Conservation (phyloP, 2,797 vertebrate genomes). For the Siniperca undulata region DNA sequence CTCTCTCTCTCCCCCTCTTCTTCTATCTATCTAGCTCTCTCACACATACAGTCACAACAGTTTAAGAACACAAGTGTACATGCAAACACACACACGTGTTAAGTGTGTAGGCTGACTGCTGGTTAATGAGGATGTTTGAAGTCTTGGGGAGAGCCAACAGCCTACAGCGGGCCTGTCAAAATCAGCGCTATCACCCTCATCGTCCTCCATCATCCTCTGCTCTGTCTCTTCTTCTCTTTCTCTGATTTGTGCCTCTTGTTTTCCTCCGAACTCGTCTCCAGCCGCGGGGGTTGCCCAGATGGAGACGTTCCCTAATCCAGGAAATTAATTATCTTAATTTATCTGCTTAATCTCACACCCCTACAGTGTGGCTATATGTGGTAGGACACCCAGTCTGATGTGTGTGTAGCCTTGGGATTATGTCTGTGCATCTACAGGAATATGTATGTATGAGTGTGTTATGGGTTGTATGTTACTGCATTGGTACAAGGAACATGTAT, state of each 20-base stretch:
- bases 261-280: constrained; percentile 54
- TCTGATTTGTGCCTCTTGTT: constrained; percentile 53
- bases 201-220: constrained; percentile 65
- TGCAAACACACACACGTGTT: constrained; percentile 64
- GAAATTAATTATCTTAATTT: constrained; percentile 80
- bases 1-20: constrained; percentile 53
- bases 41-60: constrained; percentile 53
- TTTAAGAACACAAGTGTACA: constrained; percentile 68
- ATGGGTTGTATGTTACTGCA: constrained; percentile 45
- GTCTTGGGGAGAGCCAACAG: constrained; percentile 71
- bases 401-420: constrained; percentile 24
- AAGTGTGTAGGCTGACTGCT: constrained; percentile 78
- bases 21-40: constrained; percentile 41
- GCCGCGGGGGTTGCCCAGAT: constrained; percentile 64
- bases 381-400: constrained; percentile 29
- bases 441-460: constrained; percentile 33
- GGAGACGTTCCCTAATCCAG: constrained; percentile 70
- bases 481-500: constrained; percentile 48
- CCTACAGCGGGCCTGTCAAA: constrained; percentile 74
- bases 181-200: constrained; percentile 65
- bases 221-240: constrained; percentile 28
- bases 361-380: constrained; percentile 53
- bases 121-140: constrained; percentile 81
- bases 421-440: constrained; percentile 29
- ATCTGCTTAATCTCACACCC: constrained; percentile 76